Percentiles rank a stretch among this genome's conserved stretches.
Evolutionary conservation across 53 echinoderm and acorn worm species (phyloP).

Genomic region (Holothuria leucospilota): DNA sequence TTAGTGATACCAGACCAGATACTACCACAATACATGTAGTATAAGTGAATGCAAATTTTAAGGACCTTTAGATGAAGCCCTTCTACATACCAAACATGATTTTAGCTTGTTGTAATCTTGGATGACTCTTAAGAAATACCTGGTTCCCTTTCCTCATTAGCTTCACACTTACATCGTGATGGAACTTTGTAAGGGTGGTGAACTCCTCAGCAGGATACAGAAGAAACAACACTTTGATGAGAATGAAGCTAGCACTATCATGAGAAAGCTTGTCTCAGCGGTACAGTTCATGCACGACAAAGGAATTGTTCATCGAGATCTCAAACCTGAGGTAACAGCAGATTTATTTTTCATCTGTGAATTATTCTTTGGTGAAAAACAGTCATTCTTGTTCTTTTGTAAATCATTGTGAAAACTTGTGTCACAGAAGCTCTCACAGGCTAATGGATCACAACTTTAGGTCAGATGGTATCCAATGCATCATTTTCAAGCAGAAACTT

Average conservation of each 20-base stretch:
- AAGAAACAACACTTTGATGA: conserved; percentile 97
- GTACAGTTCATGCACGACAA: conserved; percentile 89
- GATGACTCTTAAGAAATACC: no score
- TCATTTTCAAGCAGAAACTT: no score
- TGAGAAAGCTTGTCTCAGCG: conserved; percentile 96
- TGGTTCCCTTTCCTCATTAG: conserved; percentile 44
- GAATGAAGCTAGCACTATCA: conserved; percentile 90
- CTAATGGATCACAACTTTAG: neutral
- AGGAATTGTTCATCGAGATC: conserved; percentile 95
- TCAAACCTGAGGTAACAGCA: conserved; percentile 94
- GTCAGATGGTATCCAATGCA: no score
- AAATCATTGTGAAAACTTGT: neutral
- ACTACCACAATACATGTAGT: no score
- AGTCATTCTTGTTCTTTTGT: neutral
- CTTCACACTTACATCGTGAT: conserved; percentile 96
- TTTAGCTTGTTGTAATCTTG: no score
- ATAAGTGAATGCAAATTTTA: no score
- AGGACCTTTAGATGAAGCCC: no score
- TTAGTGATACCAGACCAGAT: no score
- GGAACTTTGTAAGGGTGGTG: conserved; percentile 93
- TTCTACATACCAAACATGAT: no score
- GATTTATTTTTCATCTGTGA: no score
- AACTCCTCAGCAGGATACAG: conserved; percentile 85
- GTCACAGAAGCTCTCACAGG: neutral
- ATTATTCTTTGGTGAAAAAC: neutral